Evolutionary conservation across 2,888 invertebrate genomes (phyloP).

Genomic region (Antheraea assamensis): DNA sequence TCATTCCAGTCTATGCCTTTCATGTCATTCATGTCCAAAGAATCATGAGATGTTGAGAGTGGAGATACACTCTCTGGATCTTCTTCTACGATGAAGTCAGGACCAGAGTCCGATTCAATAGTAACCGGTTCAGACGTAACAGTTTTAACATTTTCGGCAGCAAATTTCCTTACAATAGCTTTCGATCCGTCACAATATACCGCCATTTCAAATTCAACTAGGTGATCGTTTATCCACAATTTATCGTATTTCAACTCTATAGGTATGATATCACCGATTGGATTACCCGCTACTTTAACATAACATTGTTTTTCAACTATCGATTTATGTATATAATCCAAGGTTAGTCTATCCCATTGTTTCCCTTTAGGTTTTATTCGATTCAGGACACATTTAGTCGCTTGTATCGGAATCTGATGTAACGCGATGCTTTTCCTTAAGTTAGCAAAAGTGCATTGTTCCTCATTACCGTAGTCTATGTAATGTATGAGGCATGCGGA

Average conservation of each 20-base stretch:
- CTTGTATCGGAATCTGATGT: conserved; percentile 85
- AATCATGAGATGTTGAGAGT: conserved; percentile 40
- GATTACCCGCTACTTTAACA: conserved; percentile 68
- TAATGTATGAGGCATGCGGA: conserved; percentile 83
- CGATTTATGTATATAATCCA: conserved; percentile 84
- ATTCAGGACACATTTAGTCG: conserved; percentile 82
- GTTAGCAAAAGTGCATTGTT: conserved; percentile 80
- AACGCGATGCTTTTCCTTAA: conserved; percentile 84
- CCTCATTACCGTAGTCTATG: conserved; percentile 92
- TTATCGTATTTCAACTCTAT: conserved; percentile 65
- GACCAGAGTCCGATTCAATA: conserved; percentile 52
- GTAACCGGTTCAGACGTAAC: conserved; percentile 27
- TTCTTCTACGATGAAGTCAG: conserved; percentile 61
- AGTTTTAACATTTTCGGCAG: conserved; percentile 30
- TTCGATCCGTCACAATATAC: conserved; percentile 61
- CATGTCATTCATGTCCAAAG: conserved; percentile 42
- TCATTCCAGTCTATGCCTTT: conserved; percentile 59
- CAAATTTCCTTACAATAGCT: conserved; percentile 52
- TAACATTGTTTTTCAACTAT: conserved; percentile 82
- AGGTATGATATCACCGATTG: conserved; percentile 53
- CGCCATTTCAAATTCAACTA: conserved; percentile 74
- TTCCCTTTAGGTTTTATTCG: conserved; percentile 55
- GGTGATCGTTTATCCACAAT: conserved; percentile 71
- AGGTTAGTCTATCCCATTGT: conserved; percentile 75
- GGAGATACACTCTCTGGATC: conserved; percentile 38